Evolutionary conservation across 2,888 invertebrate genomes (phyloP), one percentile per base, ranked within the genome.

Genomic region (Notodonta ziczac): DNA sequence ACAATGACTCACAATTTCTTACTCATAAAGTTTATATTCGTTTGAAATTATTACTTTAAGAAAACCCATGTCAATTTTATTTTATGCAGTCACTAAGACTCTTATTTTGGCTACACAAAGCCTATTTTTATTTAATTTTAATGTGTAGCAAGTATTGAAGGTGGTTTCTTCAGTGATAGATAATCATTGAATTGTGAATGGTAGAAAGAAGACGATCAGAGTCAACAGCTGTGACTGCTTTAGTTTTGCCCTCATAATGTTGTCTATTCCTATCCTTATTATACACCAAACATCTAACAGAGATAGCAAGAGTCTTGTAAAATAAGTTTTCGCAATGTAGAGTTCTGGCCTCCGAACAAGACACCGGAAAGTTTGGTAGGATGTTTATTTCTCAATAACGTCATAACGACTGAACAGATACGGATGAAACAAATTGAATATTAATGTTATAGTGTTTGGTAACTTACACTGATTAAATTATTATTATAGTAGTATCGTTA

Each of bases 11-110:
- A 63, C 63, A 65, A 55, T 0, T 0, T 0, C 50, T 2, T 32
- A 0, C 12, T 0, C 4, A n/a, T 63, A 73, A 50, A 60, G 59
- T 58, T 24, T 39, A 44, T 39, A 56, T 65, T 69, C n/a, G 55
- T 35, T 10, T 24, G 51, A 7, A 3, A 42, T 16, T 48, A 44
- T 13, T 56, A 48, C 6, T 35, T 60, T 39, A 40, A 57, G 48
- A 59, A 58, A 65, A 52, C 32, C 2, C 6, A 2, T 6, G 32
- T 1, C 32, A 52, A 51, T 2, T 52, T 32, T 52, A 32, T 32
- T 16, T 6, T 13, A 32, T 32, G 32, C 52, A 52, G 32, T 12
- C 16, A 16, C 14, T 16, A n/a, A 50, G 4, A 16, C 16, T 16
- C 50, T 50, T 50, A 46, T 50, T 9, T 16, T 14, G 9, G 14